Percentiles rank a stretch among this genome's conserved stretches.
These are phyloP conservation scores for Lepidonotus clava DNA, from an alignment of 2,888 invertebrate species.

Conservation along the genomic window DNA sequence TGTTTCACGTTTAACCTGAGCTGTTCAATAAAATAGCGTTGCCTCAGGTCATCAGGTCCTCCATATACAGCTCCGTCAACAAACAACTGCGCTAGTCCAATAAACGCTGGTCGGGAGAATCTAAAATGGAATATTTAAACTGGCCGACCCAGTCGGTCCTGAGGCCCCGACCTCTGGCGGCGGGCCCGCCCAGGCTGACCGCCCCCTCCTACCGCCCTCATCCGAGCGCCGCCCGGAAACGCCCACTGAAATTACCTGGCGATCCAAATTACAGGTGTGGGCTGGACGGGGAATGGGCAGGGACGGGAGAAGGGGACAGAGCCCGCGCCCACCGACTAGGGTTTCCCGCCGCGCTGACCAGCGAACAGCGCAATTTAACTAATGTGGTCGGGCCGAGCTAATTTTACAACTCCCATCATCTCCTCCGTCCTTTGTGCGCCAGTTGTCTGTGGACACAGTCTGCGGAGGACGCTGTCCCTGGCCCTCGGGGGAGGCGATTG, in stretches of 20 bases:
- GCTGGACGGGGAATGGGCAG: neutral
- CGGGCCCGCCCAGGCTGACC: neutral
- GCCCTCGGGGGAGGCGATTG: neutral
- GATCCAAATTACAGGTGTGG: conserved; percentile 54
- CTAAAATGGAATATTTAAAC: too few species aligned
- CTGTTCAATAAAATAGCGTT: too few species aligned
- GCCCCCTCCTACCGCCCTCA: neutral
- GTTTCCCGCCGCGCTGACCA: neutral
- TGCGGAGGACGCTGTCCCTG: neutral
- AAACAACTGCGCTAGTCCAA: too few species aligned
- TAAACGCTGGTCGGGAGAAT: too few species aligned
- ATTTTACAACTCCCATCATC: conserved; percentile 36
- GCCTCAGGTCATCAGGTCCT: too few species aligned
- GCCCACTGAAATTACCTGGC: conserved; percentile 47
- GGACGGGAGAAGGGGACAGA: neutral
- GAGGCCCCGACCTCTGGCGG: neutral
- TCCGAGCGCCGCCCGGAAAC: neutral
- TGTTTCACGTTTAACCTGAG: too few species aligned
- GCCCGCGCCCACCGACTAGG: neutral
- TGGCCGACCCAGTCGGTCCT: too few species aligned
- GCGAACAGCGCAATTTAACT: conserved; percentile 25
- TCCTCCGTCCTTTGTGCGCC: neutral
- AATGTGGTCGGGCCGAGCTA: conserved; percentile 1
- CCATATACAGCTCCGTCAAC: too few species aligned
- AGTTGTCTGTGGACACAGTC: conserved; percentile 39